These are phyloP conservation scores for Grapholita molesta DNA, from an alignment of 1,140 invertebrate genomes.

Conservation along the genomic window DNA sequence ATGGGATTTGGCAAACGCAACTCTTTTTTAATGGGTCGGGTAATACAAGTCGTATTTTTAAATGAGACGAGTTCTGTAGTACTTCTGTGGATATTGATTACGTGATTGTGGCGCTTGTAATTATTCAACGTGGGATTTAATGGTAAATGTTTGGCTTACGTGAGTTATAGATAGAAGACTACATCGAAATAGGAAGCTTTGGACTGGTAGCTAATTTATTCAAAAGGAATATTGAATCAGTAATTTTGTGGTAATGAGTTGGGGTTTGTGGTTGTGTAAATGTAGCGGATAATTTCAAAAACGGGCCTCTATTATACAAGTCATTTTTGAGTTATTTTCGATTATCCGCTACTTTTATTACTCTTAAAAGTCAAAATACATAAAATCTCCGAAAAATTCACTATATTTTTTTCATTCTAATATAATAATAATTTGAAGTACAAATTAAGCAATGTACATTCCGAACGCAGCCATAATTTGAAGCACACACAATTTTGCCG, in stretches of 20 bases:
- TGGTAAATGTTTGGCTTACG: neutral
- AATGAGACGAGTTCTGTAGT: conserved; percentile 7
- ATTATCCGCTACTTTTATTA: no score
- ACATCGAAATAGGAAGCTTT: no score
- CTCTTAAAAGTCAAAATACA: no score
- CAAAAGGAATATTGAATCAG: no score
- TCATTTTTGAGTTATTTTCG: no score
- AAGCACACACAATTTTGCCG: conserved; percentile 11
- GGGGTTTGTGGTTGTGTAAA: no score
- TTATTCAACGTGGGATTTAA: neutral
- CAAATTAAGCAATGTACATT: neutral
- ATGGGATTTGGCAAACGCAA: conserved; percentile 63
- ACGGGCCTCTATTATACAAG: no score
- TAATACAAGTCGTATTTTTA: conserved; percentile 46
- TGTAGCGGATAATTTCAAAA: no score
- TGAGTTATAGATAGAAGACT: no score
- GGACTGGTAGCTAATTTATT: no score
- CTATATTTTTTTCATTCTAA: no score
- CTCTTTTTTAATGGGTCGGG: conserved; percentile 68
- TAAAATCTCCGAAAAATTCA: neutral
- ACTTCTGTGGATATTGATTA: neutral
- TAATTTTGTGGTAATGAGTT: no score
- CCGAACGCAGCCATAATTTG: neutral
- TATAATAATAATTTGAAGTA: conserved; percentile 13
- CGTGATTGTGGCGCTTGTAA: neutral